Percentiles rank a stretch among this genome's conserved stretches.
Evolutionary conservation across 2,888 invertebrate species (phyloP).

Genomic region (Amiota mariae): DNA sequence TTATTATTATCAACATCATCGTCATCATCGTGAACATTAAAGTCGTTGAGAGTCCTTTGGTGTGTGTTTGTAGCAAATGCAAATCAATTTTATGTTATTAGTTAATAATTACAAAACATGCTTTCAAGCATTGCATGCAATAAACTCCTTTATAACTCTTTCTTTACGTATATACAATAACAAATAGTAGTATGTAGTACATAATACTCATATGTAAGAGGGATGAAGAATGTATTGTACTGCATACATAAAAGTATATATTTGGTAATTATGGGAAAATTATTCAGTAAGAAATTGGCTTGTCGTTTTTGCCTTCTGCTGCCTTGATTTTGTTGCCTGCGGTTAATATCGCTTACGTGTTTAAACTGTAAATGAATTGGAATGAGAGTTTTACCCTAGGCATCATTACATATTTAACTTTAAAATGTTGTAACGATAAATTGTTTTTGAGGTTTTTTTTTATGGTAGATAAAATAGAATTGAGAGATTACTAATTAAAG

Average conservation of each 20-base stretch:
- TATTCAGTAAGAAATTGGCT: background rate
- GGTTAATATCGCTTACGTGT: slow-evolving; percentile 65
- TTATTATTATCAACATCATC: background rate
- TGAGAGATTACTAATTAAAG: too few relatives aligned
- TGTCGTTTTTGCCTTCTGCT: background rate
- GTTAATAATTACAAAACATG: slow-evolving; percentile 61
- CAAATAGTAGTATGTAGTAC: too few relatives aligned
- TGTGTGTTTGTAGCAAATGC: slow-evolving; percentile 59
- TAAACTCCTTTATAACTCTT: background rate
- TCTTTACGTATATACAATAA: too few relatives aligned
- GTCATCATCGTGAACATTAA: background rate
- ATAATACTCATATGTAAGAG: too few relatives aligned
- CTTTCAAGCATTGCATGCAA: slow-evolving; percentile 19
- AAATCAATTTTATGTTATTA: slow-evolving; percentile 68
- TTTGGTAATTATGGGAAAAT: too few relatives aligned
- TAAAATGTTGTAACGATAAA: background rate
- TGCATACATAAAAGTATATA: too few relatives aligned
- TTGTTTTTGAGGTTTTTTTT: too few relatives aligned
- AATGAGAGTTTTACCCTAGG: slow-evolving; percentile 36
- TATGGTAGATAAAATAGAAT: too few relatives aligned
- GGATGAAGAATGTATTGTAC: too few relatives aligned
- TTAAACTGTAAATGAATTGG: slow-evolving; percentile 66
- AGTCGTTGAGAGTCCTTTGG: background rate
- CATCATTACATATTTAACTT: background rate
- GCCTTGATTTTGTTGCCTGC: slow-evolving; percentile 35